These are phyloP conservation scores for Crossocerus cetratus DNA, from an alignment of 2,888 invertebrate species.

Conservation along the genomic window DNA sequence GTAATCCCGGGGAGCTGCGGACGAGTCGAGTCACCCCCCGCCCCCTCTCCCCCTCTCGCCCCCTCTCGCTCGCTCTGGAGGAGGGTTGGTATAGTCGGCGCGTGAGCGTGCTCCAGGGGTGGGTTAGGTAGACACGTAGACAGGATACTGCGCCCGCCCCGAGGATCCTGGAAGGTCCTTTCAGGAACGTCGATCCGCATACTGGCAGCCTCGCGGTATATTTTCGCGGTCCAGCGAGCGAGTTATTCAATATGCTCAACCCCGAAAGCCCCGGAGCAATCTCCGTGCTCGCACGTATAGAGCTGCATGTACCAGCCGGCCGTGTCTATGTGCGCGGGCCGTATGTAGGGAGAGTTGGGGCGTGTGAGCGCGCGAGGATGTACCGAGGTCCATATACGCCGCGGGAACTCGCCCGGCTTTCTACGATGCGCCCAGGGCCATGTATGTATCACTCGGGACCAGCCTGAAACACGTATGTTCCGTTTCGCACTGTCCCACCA, in stretches of 20 bases:
- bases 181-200: constrained; percentile 68
- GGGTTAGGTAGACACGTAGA: constrained; percentile 62
- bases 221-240: constrained; percentile 78
- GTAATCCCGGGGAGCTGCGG: constrained; percentile 37
- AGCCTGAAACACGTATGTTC: constrained; percentile 45
- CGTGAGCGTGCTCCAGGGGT: constrained; percentile 40
- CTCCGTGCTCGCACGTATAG: constrained; percentile 66
- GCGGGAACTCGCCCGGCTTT: background rate
- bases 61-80: too few species aligned
- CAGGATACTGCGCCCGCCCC: constrained; percentile 66
- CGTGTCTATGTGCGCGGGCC: too few species aligned
- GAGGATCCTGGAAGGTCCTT: constrained; percentile 70
- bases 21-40: too few species aligned
- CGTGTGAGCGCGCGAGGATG: constrained; percentile 16
- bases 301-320: constrained; percentile 25
- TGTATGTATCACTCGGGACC: constrained; percentile 38
- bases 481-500: constrained; percentile 22
- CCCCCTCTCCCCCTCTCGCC: too few species aligned
- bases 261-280: constrained; percentile 75
- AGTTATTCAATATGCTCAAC: constrained; percentile 77
- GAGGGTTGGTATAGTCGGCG: constrained; percentile 29
- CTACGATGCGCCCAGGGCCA: background rate
- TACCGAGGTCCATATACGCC: background rate
- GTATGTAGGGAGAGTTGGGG: too few species aligned
- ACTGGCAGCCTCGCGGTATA: constrained; percentile 72